phyloP scores from a whole-genome alignment of 2,113 vertebrate species.

The Gadus chalcogrammus region DNA sequence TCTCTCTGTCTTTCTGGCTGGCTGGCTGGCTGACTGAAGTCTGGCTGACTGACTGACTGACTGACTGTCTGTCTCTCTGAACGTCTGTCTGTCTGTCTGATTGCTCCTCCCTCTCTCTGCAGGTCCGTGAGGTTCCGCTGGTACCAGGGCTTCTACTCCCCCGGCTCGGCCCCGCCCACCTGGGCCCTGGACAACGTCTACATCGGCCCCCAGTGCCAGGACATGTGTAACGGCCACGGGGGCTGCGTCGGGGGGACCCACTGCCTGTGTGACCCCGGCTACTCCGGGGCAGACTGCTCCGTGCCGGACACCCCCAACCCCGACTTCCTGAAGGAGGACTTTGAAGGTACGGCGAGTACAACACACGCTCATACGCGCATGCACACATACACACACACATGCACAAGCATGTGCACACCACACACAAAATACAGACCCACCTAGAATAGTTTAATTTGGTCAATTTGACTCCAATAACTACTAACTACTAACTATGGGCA shows the following conservation, averaged over 20 bases:
- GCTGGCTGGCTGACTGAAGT: not conserved
- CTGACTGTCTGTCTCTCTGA: not conserved
- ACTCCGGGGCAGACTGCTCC: constrained; percentile 88
- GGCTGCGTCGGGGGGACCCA: constrained; percentile 85
- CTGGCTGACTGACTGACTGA: not conserved
- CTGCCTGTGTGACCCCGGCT: constrained; percentile 87
- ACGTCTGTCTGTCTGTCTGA: not conserved
- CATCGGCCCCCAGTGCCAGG: constrained; percentile 93
- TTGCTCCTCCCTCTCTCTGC: constrained; percentile 27
- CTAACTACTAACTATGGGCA: too few relatives aligned
- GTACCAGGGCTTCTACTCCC: constrained; percentile 93
- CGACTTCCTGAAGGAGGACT: constrained; percentile 97
- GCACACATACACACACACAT: not conserved
- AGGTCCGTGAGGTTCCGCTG: constrained; percentile 95
- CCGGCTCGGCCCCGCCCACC: constrained; percentile 83
- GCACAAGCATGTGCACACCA: not conserved
- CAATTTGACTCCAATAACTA: too few relatives aligned
- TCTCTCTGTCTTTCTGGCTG: not conserved
- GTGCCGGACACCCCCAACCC: constrained; percentile 86
- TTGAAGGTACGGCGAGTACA: constrained; percentile 82
- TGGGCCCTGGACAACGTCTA: constrained; percentile 97
- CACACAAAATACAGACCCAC: not conserved
- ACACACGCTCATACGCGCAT: too few relatives aligned
- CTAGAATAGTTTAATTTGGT: too few relatives aligned
- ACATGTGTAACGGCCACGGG: constrained; percentile 94